These are phyloP conservation scores for Pachyramphus minor DNA, from an alignment of 2,113 vertebrate species.

Conservation along the genomic window DNA sequence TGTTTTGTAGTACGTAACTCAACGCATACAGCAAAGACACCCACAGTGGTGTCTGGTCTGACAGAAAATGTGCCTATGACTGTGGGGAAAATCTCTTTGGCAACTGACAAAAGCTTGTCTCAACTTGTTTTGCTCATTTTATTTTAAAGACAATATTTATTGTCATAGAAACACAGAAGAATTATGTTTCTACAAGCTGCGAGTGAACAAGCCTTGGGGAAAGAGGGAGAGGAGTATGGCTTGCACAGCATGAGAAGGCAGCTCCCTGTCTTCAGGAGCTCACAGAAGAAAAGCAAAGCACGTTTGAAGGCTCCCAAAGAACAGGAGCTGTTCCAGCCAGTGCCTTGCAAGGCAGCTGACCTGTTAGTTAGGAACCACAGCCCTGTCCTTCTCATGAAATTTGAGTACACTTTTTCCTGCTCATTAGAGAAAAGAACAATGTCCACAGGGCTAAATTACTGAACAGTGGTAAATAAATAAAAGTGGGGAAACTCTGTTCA, in stretches of 20 bases:
- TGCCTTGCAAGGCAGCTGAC: neutral
- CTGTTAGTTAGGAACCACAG: neutral
- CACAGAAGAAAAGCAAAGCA: neutral
- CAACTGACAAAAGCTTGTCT: neutral
- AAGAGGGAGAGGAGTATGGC: neutral
- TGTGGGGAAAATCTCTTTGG: neutral
- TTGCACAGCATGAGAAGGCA: rapidly evolving
- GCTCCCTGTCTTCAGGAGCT: neutral
- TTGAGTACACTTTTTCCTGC: neutral
- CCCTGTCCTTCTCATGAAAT: neutral
- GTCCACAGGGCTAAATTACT: neutral
- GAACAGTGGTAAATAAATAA: neutral
- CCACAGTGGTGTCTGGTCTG: neutral
- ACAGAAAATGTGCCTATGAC: neutral
- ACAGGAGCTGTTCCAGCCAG: neutral
- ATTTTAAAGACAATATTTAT: neutral
- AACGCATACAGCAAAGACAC: neutral
- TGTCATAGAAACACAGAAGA: neutral
- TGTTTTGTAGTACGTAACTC: neutral
- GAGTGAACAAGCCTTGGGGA: neutral
- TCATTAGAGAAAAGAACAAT: neutral
- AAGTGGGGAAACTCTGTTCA: neutral
- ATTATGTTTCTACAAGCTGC: neutral
- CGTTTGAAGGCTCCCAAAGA: neutral
- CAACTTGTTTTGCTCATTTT: neutral